Evolutionary conservation across 2,797 vertebrate genomes (phyloP).

Genomic region (Pempheris klunzingeri): DNA sequence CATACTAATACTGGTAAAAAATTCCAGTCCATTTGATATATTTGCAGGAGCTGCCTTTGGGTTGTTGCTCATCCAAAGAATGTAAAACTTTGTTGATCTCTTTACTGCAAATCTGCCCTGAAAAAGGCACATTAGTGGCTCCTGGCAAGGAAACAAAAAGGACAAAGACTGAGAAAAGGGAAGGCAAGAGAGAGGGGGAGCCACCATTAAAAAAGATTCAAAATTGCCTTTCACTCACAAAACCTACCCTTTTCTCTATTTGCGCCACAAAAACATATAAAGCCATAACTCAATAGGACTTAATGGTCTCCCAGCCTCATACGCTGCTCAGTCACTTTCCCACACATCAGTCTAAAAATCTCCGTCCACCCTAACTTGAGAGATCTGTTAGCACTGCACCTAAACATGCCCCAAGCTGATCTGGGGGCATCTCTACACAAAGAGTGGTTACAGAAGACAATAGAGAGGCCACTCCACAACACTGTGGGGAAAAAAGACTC

Average conservation of each 20-base stretch:
- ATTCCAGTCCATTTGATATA: constrained; percentile 17
- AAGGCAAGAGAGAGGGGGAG: background rate
- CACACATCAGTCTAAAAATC: constrained; percentile 35
- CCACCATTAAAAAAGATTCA: constrained; percentile 12
- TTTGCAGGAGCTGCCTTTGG: constrained; percentile 19
- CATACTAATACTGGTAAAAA: background rate
- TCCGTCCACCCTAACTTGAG: constrained; percentile 4
- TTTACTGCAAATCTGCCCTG: constrained; percentile 8
- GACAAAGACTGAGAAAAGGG: constrained; percentile 52
- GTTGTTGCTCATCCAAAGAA: constrained; percentile 6
- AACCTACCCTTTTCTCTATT: constrained; percentile 20
- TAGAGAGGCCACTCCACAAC: background rate
- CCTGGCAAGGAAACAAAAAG: constrained; percentile 33
- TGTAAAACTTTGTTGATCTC: constrained; percentile 28
- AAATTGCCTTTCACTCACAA: constrained; percentile 20
- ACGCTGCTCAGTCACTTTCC: constrained; percentile 12
- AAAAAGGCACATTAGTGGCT: constrained; percentile 28
- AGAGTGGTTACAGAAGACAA: background rate
- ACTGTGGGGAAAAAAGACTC: background rate
- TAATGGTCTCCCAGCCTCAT: constrained; percentile 21
- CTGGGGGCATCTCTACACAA: background rate
- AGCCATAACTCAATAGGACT: constrained; percentile 29
- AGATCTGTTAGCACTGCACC: constrained; percentile 20
- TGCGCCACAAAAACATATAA: constrained; percentile 41
- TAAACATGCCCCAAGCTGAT: constrained; percentile 18